Evolutionary conservation across 2,797 vertebrate genomes (phyloP), one percentile per base, ranked within the genome.

Genomic region (Etheostoma nigrum): DNA sequence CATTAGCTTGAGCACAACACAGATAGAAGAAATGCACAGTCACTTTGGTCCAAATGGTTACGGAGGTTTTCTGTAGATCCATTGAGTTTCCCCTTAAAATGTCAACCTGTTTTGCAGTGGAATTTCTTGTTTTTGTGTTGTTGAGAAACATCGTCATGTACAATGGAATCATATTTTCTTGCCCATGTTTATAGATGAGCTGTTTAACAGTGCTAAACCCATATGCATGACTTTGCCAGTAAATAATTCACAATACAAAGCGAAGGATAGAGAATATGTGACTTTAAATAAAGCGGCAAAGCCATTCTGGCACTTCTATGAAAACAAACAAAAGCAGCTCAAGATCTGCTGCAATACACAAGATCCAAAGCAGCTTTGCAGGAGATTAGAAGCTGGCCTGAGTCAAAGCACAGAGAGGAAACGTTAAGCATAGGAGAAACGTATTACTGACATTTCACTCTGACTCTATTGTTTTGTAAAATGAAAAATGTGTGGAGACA

Each of bases 151-250:
- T 30, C 16, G 14, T 49, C 73, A 6, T 47, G 64, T 82, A 62
- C 48, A 62, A 76, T 67, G 45, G 23, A 84, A 78, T 84, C 64
- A 63, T 57, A 36, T 86, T 62, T 67, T 66, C 65, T 40, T 33
- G 19, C 40, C 72, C 21, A 81, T 89, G 85, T 79, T 89, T 85
- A 84, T 72, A 84, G 85, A 91, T 86, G 79, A 86, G 79, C 76
- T 84, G 44, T 89, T 80, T 79, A 85, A 68, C 72, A 45, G 53
- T 9, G 25, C 67, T 82, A 82, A 87, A 66, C 73, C 58, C 6
- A 1, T 30, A 64, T 71, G 66, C 40, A 23, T 27, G 61, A 53
- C 52, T 67, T 67, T 74, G 58, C 71, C 63, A 36, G 57, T 14
- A 61, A 78, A 53, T 52, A 49, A 86, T 63, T 74, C 57, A n/a